Base-by-base conservation (phyloP, 2,113 vertebrate species). In the Noctilio leporinus region DNA sequence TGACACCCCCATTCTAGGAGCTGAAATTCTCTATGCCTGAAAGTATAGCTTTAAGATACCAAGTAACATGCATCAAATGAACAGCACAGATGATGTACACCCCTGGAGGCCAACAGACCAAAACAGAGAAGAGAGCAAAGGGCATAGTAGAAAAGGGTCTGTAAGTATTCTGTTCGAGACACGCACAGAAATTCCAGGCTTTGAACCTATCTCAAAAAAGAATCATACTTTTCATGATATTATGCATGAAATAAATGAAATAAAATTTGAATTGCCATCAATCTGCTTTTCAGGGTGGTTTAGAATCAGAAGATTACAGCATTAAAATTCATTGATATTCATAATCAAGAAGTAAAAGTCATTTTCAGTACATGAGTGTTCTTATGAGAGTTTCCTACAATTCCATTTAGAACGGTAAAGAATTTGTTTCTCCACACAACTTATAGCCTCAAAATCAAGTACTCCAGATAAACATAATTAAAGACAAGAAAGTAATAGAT, bases 391-490 rank as follows among this genome's bases (percentile, higher is more conserved):
- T 77, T 96, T 94, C 91, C 84, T 96, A 83, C 16, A 80, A 49
- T 70, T 57, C 73, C 49, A 91, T 86, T 97, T 89, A 97, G 87
- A 90, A 45, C 57, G 35, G 38, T 43, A 76, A 97, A 97, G 65
- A 95, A 96, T 97, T 93, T 96, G 91, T 73, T 90, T 93, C 57
- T 53, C 33, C 7, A 30, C 35, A 77, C 45, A 45, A 90, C 75
- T 97, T 96, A 82, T 0, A 45, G 78, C 49, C 94, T 96, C 86
- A n/a, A 91, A 94, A 95, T 96, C 86, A 97, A 93, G 51, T 17
- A 11, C 67, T 97, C 94, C 94, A 7, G 10, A 98, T 94, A 98
- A 98, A 97, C 94, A 94, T 94, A 98, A 98, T 98, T 98, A 98
- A 97, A 94, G 88, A 94, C 92, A 96, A 26, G 55, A 86, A 97